Evolutionary conservation across 1,140 invertebrate species (phyloP), one percentile per base, ranked within the genome.

Genomic region (Helicoverpa armigera): DNA sequence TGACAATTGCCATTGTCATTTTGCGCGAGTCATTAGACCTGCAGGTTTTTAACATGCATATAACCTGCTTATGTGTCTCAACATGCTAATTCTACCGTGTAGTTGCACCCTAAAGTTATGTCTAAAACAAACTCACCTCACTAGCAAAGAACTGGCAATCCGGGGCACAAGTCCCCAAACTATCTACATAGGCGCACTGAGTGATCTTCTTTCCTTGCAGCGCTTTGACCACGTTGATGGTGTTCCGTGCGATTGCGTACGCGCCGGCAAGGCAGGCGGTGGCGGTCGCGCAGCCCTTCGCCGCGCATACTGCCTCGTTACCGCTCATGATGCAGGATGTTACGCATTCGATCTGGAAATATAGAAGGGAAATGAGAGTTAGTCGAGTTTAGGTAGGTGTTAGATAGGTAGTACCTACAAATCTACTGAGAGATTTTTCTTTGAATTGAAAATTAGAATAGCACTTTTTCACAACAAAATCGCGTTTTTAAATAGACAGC

Each of bases 121-220:
- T 14, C 43, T 48, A 70, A 70, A 29, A 53, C 16, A n/a, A 23
- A 61, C 85, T 88, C 43, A 94, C 93, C 58, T 93, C 91, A 67
- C 86, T 94, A 7, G 92, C 87, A 74, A 94, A 93, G 79, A 90
- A 94, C 79, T 94, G 92, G 56, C 91, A 93, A 56, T 91, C 83
- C 0, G 92, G 93, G 2, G 91, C 92, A 61, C 93, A 94, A 1
- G 86, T 89, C 3, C 91, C 88, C 0, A 92, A 76, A 43, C 85
- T 91, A 79, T 94, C 93, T 1, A 96, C 95, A 81, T 96, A 96
- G 0, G 96, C 95, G 86, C 93, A 96, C 86, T 96, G 96, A 12
- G 95, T 80, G 1, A 96, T 86, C 10, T 95, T 91, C 50, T 89
- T 89, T 4, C 95, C 96, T 82, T 92, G 90, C 48, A 96, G 77